These are phyloP conservation scores for Brachymystax lenok DNA, from an alignment of 2,797 vertebrate genomes.

Conservation along the genomic window DNA sequence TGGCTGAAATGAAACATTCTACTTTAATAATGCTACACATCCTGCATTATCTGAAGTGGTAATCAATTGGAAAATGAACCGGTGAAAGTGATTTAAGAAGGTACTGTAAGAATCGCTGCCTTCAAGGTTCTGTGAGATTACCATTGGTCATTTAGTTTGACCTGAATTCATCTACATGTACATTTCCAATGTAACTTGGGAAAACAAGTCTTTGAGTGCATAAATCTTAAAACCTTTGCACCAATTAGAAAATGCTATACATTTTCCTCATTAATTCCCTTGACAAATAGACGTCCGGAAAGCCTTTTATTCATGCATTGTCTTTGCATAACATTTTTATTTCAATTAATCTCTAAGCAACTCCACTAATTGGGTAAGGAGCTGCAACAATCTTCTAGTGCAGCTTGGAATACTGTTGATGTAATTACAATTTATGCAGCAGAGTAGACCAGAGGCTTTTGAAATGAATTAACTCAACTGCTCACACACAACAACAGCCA, in stretches of 20 bases:
- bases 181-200: constrained; percentile 77
- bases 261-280: constrained; percentile 52
- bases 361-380: constrained; percentile 77
- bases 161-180: constrained; percentile 80
- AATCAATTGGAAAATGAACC: constrained; percentile 69
- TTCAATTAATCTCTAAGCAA: constrained; percentile 78
- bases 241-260: constrained; percentile 82
- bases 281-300: constrained; percentile 77
- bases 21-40: constrained; percentile 59
- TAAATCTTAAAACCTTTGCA: constrained; percentile 75
- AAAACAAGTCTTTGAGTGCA: constrained; percentile 50
- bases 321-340: constrained; percentile 56
- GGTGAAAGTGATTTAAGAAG: constrained; percentile 76
- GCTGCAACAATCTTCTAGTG: constrained; percentile 69
- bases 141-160: constrained; percentile 77
- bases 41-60: constrained; percentile 59
- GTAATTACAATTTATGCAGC: constrained; percentile 76
- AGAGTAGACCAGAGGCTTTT: constrained; percentile 76
- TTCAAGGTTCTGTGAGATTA: constrained; percentile 50
- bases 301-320: constrained; percentile 74
- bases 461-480: constrained; percentile 78
- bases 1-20: constrained; percentile 62
- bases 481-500: constrained; percentile 11
- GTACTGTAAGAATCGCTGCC: constrained; percentile 56
- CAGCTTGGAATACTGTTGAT: constrained; percentile 78